Base-by-base conservation (phyloP, 2,113 vertebrate species). In the Tupaia chinensis region DNA sequence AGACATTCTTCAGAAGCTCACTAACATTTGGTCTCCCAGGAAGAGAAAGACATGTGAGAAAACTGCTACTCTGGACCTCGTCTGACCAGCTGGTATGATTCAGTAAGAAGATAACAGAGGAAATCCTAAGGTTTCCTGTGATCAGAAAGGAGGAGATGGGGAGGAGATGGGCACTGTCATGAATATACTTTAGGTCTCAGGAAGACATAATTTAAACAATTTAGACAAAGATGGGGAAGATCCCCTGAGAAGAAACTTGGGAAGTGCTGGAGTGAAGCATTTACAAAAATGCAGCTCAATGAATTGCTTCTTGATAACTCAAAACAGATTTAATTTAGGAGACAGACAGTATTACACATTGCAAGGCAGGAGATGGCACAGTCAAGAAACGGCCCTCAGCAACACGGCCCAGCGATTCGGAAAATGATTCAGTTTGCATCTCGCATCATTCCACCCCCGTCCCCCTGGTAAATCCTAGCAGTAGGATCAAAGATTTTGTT, bases 321-420 rank as follows among this genome's bases (percentile, higher is more conserved):
- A 68, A 23, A 94, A 58, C 34, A 44, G 72, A 85, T 66, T 78
- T 72, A 82, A 86, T 74, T 93, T 76, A 95, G 82, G 56, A 89
- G 54, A 70, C 0, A 72, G 70, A 65, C 66, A 77, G 34, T 65
- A 54, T 58, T 65, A 63, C 68, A 86, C 66, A 78, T 91, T 68
- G 77, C 13, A 81, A 29, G 84, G 69, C 25, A 27, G 79, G 70
- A 68, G 66, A 73, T 29, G 77, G 1, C 32, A 69, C 0, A 27
- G 29, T 53, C 79, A 95, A 74, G 73, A 93, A 82, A 54, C 0
- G 86, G 9, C 5, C 23, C n/a, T 95, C 32, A 44, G 63, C 60
- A 92, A 93, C 92, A 60, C 29, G 70, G 70, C 44, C 70, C 17
- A 69, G 63, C 54, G 90, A 17, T 68, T 73, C 72, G 76, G 89